Base-by-base conservation (phyloP, 1,140 invertebrate species). In the Berghia stephanieae region DNA sequence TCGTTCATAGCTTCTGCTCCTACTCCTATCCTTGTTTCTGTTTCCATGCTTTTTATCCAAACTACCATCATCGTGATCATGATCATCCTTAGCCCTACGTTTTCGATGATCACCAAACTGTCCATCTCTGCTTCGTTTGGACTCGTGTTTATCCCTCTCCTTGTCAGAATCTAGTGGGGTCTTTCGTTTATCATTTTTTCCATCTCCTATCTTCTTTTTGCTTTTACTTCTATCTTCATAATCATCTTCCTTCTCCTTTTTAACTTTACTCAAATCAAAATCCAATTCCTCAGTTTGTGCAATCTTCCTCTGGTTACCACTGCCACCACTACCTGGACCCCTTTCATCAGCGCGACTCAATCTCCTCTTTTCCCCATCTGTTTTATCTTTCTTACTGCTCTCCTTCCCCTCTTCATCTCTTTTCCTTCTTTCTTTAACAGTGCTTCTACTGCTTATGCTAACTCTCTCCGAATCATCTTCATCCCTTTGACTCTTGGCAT, bases 301-400 rank as follows among this genome's bases (percentile, higher is more conserved):
- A 70, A 6, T 70, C 52, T 4, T 42, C 27, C 52, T 63, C 69
- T 40, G 38, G 5, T 40, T 21, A 16, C 60, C 70, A 3, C 69
- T 49, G 16, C 66, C 38, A 27, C 67, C 44, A 21, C n/a, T 16
- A 42, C 38, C 42, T 21, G 55, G 57, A 55, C 4, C 57, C 66
- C 66, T 43, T 6, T 43, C 40, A 24, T 71, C 43, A 18, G 18
- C 73, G 10, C 24, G n/a, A 38, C 31, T 52, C 24, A 31, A 42
- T 80, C 70, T 67, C 63, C 71, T 36, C 76, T 70, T 44, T 63
- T 67, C 83, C 76, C 38, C 76, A 60, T 31, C 66, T 52, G 44
- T 78, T 69, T 43, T 68, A 63, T 34, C 67, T 79, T 21, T 74
- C 71, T 13, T 52, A 34, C 24, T 75, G 73, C 71, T 49, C 67